Evolutionary conservation across 2,888 invertebrate genomes (phyloP).

Genomic region (Pyrgus malvae): DNA sequence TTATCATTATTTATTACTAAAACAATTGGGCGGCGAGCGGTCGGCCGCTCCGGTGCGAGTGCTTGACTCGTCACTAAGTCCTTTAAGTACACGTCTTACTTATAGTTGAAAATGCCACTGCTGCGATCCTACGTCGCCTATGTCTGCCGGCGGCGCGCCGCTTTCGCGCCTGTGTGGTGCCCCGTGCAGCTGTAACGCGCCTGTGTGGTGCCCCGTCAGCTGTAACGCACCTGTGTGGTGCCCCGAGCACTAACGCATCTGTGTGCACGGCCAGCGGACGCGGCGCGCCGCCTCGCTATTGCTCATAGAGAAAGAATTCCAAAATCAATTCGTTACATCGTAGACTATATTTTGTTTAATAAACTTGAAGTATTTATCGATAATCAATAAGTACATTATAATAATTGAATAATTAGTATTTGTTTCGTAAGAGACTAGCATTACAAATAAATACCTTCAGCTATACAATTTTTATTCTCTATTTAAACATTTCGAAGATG

Average conservation of each 20-base stretch:
- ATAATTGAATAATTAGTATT: slow-evolving; percentile 82
- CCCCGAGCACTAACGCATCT: slow-evolving; percentile 22
- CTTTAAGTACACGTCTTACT: slow-evolving; percentile 76
- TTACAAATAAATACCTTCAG: slow-evolving; percentile 82
- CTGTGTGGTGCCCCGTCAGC: slow-evolving; percentile 27
- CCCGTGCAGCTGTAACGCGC: slow-evolving; percentile 19
- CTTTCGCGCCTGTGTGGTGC: slow-evolving; percentile 28
- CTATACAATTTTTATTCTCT: slow-evolving; percentile 79
- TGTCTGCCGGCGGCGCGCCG: slow-evolving; percentile 40
- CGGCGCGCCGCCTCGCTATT: slow-evolving; percentile 49
- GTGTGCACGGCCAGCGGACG: slow-evolving; percentile 19
- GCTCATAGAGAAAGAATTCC: slow-evolving; percentile 75
- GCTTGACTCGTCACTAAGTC: slow-evolving; percentile 64
- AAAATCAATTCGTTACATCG: slow-evolving; percentile 79
- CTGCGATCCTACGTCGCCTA: slow-evolving; percentile 77
- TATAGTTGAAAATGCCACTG: slow-evolving; percentile 79
- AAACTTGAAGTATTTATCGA: slow-evolving; percentile 81
- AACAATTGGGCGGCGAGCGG: slow-evolving; percentile 72
- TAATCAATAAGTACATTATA: slow-evolving; percentile 82
- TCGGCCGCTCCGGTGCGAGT: slow-evolving; percentile 54
- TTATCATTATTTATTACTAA: slow-evolving; percentile 52
- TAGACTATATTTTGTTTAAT: slow-evolving; percentile 79
- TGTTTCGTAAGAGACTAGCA: slow-evolving; percentile 82
- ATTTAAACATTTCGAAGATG: slow-evolving; percentile 79
- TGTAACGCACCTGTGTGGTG: slow-evolving; percentile 27